Evolutionary conservation across 2,888 invertebrate genomes (phyloP).

Genomic region (Drosophila setosimentum): DNA sequence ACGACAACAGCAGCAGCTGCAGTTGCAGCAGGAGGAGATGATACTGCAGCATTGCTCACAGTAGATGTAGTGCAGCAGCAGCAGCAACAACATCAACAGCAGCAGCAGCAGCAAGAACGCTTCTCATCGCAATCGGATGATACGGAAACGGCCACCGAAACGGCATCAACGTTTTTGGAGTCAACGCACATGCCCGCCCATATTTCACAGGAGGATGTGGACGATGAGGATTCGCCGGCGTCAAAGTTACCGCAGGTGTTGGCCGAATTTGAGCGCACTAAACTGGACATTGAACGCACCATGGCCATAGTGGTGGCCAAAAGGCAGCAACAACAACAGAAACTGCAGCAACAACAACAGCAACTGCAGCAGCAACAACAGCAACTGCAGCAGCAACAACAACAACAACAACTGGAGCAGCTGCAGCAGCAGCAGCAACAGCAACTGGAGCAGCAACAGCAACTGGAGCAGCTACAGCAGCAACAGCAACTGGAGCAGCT

Average conservation of each 20-base stretch:
- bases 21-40: not conserved
- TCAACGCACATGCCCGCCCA: conserved; percentile 12
- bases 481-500: conserved; percentile 4
- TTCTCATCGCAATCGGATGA: conserved; percentile 47
- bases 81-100: no score
- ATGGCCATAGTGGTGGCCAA: conserved; percentile 69
- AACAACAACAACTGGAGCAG: conserved; percentile 3
- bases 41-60: conserved; percentile 27
- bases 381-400: conserved; percentile 5
- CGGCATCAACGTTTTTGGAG: conserved; percentile 47
- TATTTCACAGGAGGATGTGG: conserved; percentile 8
- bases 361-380: conserved; percentile 18
- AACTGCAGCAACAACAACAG: not conserved
- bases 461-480: conserved; percentile 9
- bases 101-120: conserved; percentile 28
- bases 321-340: conserved; percentile 40
- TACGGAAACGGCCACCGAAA: conserved; percentile 57
- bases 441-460: conserved; percentile 13
- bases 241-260: conserved; percentile 75
- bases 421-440: not conserved
- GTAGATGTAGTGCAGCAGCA: conserved; percentile 49
- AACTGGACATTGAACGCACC: conserved; percentile 80
- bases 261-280: conserved; percentile 83
- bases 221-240: conserved; percentile 63
- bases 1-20: not conserved